phyloP scores from a whole-genome alignment of 2,797 vertebrate species.

The Hypotaenidia philippensis region DNA sequence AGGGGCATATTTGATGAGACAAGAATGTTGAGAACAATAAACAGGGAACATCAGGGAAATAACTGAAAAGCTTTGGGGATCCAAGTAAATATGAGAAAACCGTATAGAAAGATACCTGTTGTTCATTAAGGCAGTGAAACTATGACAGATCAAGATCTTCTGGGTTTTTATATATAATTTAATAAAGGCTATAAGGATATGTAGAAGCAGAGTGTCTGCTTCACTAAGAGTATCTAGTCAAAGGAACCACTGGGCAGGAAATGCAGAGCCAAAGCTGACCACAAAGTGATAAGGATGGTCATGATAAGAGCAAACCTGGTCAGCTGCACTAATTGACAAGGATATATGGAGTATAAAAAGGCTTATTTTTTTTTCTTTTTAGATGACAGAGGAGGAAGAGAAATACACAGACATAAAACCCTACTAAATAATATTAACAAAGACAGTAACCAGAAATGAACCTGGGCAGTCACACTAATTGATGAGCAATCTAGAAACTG shows the following conservation, averaged over 20 bases:
- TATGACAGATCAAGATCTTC: neutral
- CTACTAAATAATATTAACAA: neutral
- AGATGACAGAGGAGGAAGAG: neutral
- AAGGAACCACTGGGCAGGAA: neutral
- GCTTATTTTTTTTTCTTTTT: neutral
- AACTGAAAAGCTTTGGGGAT: neutral
- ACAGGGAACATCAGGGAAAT: neutral
- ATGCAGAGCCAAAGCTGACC: neutral
- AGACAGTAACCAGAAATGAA: neutral
- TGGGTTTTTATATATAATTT: neutral
- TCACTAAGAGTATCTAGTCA: neutral
- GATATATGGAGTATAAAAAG: neutral
- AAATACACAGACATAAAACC: neutral
- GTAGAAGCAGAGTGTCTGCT: neutral
- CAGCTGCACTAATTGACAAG: neutral
- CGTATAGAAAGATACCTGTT: neutral
- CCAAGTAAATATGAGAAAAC: neutral
- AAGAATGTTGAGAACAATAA: neutral
- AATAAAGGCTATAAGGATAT: neutral
- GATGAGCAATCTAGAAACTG: neutral
- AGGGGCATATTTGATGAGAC: neutral
- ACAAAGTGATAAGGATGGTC: neutral
- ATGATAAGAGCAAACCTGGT: neutral
- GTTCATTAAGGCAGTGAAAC: neutral
- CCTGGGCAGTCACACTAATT: neutral